Evolutionary conservation across 2,797 vertebrate genomes (phyloP), one percentile per base, ranked within the genome.

Genomic region (Ctenochaetus hawaiiensis): DNA sequence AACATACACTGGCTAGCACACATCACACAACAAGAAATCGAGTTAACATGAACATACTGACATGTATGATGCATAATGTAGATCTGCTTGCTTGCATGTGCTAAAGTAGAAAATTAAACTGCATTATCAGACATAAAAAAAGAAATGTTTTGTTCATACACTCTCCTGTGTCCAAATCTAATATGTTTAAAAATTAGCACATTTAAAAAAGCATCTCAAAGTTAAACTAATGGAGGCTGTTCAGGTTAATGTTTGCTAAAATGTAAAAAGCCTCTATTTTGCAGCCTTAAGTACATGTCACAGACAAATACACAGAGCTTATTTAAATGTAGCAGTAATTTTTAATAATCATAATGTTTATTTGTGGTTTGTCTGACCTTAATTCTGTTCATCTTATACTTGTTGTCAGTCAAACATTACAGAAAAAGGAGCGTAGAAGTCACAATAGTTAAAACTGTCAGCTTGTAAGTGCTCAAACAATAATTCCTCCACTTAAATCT

Each of bases 51-150:
- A 48, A 76, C 48, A 66, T 63, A 81, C 64, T 6, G 60, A 88
- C 81, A 79, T 81, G 76, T 88, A 78, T 91, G 95, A 81, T 78
- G 95, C 94, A 6, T 56, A 74, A 49, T 72, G 72, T 82, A 94
- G 90, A 92, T 90, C 64, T 93, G 94, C 94, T 96, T 96, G 95
- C 95, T 93, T 96, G 82, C 93, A 95, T 94, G 94, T 92, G 92
- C 88, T 89, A 41, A 84, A 78, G 72, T 68, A 87, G 52, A 73
- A 67, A 59, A 77, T 47, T 87, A 75, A 76, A 63, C 34, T 23
- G 44, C 44, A 20, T 23, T 51, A 10, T 18, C 11, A 10, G 44
- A 59, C 22, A 79, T 73, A 37, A 45, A n/a, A 52, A 34, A 26
- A 34, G 7, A 47, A 23, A 66, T 34, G 30, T 49, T 41, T 60